These are phyloP conservation scores for Anhinga anhinga DNA, from an alignment of 2,113 vertebrate species.

Conservation along the genomic window DNA sequence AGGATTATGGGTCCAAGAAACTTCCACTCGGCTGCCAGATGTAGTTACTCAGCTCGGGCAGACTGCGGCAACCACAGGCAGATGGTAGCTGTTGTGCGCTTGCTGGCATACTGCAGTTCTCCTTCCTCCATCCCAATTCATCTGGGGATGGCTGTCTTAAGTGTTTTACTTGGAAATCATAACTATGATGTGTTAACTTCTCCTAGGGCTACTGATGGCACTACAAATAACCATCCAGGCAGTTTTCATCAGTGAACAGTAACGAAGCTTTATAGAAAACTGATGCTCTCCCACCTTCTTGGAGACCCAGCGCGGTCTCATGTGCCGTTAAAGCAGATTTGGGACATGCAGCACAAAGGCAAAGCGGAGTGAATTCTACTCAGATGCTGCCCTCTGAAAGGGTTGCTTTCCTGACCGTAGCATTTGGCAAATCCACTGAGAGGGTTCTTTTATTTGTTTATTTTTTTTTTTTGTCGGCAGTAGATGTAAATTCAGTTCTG, in stretches of 20 bases:
- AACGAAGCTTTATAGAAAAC: not conserved
- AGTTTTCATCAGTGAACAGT: not conserved
- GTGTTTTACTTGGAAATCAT: not conserved
- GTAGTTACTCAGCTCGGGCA: not conserved
- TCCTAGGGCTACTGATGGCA: not conserved
- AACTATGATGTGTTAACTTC: not conserved
- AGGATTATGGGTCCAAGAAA: not conserved
- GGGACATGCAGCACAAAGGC: not conserved
- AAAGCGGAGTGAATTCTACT: not conserved
- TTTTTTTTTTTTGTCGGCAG: not conserved
- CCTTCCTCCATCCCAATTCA: not conserved
- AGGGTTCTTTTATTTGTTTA: not conserved
- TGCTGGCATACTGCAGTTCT: not conserved
- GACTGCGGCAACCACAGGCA: not conserved
- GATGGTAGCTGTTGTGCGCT: not conserved
- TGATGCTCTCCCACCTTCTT: not conserved
- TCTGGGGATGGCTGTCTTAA: not conserved
- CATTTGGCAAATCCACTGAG: not conserved
- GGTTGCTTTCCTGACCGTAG: not conserved
- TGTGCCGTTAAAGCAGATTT: not conserved
- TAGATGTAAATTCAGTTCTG: not conserved
- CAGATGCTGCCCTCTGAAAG: not conserved
- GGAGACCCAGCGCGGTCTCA: not conserved
- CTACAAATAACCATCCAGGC: not conserved
- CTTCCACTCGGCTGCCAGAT: not conserved